Conservation (phyloP, 2,888 invertebrate species). For the Monoplex corrugatus region DNA sequence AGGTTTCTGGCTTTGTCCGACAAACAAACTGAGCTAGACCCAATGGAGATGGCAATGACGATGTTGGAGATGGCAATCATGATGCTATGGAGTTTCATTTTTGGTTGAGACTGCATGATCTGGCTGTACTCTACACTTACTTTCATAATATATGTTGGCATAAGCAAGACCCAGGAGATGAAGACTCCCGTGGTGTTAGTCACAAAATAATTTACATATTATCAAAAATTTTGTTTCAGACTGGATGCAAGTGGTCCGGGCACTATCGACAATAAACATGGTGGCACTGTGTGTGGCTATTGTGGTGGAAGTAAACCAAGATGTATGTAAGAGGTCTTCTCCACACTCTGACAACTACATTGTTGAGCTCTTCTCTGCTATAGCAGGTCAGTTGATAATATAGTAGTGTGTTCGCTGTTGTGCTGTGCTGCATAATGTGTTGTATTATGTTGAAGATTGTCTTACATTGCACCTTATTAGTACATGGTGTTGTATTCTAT, state of each 20-base stretch:
- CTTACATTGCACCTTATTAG: neutral
- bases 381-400: neutral
- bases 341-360: neutral
- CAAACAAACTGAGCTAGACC: too few relatives aligned
- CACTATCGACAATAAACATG: neutral
- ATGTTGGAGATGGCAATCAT: too few relatives aligned
- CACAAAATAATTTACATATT: too few relatives aligned
- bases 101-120: too few relatives aligned
- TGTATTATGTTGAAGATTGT: neutral
- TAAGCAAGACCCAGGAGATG: too few relatives aligned
- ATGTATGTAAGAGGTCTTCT: neutral
- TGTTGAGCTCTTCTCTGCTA: neutral
- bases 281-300: neutral
- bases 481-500: neutral
- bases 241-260: conserved; percentile 30
- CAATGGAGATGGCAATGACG: too few relatives aligned
- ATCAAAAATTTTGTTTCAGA: neutral
- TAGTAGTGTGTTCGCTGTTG: neutral
- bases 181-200: too few relatives aligned
- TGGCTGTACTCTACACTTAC: too few relatives aligned
- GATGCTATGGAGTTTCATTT: too few relatives aligned
- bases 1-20: too few relatives aligned
- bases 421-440: neutral
- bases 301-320: conserved; percentile 6
- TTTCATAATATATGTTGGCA: too few relatives aligned